Evolutionary conservation across 2,888 invertebrate genomes (phyloP), one percentile per base, ranked within the genome.

Genomic region (Muscina levida): DNA sequence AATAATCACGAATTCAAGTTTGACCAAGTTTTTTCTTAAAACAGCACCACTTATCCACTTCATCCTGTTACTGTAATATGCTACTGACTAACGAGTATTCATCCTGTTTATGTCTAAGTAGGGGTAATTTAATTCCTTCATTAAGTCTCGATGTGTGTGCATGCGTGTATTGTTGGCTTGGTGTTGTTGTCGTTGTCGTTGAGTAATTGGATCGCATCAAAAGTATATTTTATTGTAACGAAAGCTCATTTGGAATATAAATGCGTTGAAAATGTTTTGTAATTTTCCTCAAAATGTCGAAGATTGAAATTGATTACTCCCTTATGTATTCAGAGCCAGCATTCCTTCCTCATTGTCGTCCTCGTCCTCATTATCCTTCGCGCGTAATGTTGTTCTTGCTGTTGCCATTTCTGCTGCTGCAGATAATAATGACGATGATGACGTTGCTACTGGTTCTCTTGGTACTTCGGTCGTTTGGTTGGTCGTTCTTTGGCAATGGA

Each of bases 241-340:
- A 82, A 75, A 70, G 75, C 83, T 83, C 82, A 84, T 83, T 84
- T 83, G 79, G 84, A 83, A 83, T 84, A 84, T 79, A 83, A 84
- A 84, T 84, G 84, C 82, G 83, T 78, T 81, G 83, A 82, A 84
- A 84, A 84, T 83, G 84, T 84, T 84, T 82, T 84, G 84, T 84
- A 84, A 85, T 84, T 82, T 85, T 84, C 82, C 84, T 83, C 83
- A 81, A 82, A 84, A 85, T 84, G 83, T 84, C 84, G 84, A 84
- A 83, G 83, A 84, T 84, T 84, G 82, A 74, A 84, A 84, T 84
- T 84, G 79, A 84, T 84, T 83, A 82, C 78, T 83, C 82, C 82
- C 78, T 66, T 59, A 76, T 68, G 80, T 53, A 77, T 76, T 73
- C 39, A 46, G 2, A 13, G 26, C 6, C 19, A 24, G 11, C 44